Base-by-base conservation (phyloP, 2,888 invertebrate species). In the Eurytoma californica region DNA sequence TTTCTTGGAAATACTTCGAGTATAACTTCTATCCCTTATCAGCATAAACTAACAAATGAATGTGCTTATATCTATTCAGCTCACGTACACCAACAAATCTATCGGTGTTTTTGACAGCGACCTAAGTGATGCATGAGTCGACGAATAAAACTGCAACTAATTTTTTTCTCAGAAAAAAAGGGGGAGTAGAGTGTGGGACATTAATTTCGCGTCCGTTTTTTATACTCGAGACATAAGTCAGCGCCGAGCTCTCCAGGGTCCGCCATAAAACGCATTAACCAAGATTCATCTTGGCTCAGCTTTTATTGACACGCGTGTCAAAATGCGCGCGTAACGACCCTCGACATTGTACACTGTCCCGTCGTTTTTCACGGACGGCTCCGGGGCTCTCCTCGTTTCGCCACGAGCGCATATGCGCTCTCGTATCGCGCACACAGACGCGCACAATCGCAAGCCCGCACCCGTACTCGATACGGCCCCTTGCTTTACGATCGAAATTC, bases 401-500 rank as follows among this genome's bases (percentile, higher is more conserved):
- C 69, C 70, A 72, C 55, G 55, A 55, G 72, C 61, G 14, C n/a
- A 53, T 61, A 67, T 30, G 20, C 39, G 69, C 55, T 7, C n/a
- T 47, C 57, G 69, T 58, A 73, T 70, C 53, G 60, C 75, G 65
- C 9, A 39, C 9, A 39, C 39, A 39, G 9, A 70, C 72, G 39
- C 60, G 55, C 73, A 73, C 9, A 39, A 9, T 81, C 51, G 49
- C 75, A 49, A 49, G 14, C 24, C 7, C 49, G 39, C 47, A 61
- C 51, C 18, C 49, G 30, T 53, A 51, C 24, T 68, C 75, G 77
- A 68, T 69, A 55, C 70, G 75, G 60, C 73, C 57, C 66, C 70
- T 82, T 86, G 85, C 85, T 86, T 85, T 85, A 84, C 83, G 83
- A 85, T 83, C 83, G 83, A 85, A 87, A 87, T 86, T 87, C 86